These are phyloP conservation scores for Eidolon dupreanum DNA, from an alignment of 2,797 vertebrate species.

Conservation along the genomic window DNA sequence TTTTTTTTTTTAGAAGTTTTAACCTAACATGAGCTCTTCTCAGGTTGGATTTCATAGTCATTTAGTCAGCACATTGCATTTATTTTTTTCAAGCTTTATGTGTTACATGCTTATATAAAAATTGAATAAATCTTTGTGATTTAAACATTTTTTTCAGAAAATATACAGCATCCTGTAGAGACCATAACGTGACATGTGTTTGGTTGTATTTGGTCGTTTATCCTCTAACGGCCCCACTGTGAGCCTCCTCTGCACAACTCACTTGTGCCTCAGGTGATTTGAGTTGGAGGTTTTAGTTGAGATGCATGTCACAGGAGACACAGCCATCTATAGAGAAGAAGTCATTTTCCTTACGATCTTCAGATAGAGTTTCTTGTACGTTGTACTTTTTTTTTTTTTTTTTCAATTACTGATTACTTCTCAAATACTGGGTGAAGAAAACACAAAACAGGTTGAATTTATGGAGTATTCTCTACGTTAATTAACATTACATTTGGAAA, in stretches of 20 bases:
- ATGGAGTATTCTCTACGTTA: not conserved
- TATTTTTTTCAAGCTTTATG: not conserved
- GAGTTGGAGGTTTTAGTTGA: not conserved
- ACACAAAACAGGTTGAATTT: not conserved
- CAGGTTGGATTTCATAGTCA: not conserved
- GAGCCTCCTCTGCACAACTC: not conserved
- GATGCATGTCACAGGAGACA: not conserved
- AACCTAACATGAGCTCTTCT: not conserved
- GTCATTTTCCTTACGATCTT: not conserved
- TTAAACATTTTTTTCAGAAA: not conserved
- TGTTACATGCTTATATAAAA: not conserved
- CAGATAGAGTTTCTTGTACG: not conserved
- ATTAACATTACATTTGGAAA: not conserved
- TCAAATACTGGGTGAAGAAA: not conserved
- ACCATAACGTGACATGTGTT: not conserved
- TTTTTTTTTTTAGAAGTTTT: not conserved
- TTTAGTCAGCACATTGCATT: not conserved
- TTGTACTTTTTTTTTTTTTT: not conserved
- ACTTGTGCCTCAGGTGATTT: not conserved
- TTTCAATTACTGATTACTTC: conserved; percentile 16
- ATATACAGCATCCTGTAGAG: not conserved
- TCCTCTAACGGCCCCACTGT: not conserved
- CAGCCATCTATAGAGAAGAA: not conserved
- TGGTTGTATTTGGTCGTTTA: not conserved
- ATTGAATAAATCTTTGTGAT: not conserved